Percentiles rank a stretch among this genome's conserved stretches.
These are phyloP conservation scores for Ciconia nigra DNA, from an alignment of 2,797 vertebrate genomes.

Conservation along the genomic window DNA sequence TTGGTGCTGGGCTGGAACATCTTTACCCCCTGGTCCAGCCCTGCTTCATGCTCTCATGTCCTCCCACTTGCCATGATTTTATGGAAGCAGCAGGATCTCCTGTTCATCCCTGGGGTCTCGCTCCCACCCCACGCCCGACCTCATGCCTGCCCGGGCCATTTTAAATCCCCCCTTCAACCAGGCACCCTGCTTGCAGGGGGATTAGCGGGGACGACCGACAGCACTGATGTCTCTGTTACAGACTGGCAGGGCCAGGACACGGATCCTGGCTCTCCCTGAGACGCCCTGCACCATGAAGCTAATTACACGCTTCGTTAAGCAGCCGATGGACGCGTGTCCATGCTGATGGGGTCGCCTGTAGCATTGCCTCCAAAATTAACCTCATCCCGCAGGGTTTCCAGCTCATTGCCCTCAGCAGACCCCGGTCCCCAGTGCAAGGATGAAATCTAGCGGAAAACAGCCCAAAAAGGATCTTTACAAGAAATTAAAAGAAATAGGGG, in stretches of 20 bases:
- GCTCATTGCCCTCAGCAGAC: background rate
- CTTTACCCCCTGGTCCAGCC: background rate
- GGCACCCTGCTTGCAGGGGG: background rate
- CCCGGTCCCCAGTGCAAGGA: fast-evolving
- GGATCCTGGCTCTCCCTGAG: background rate
- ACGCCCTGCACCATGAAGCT: background rate
- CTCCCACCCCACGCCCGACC: fast-evolving
- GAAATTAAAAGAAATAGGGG: background rate
- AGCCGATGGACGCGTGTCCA: background rate
- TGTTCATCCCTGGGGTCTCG: background rate
- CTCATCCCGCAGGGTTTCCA: background rate
- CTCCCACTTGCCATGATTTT: fast-evolving
- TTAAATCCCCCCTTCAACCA: background rate
- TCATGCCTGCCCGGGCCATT: background rate
- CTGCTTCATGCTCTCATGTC: fast-evolving
- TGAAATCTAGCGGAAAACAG: background rate
- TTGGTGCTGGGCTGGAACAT: background rate
- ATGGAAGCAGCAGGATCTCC: fast-evolving
- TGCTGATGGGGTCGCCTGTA: background rate
- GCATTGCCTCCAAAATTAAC: background rate
- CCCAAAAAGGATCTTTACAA: background rate
- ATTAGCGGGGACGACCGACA: background rate
- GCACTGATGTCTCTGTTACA: conserved; percentile 9
- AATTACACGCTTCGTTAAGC: background rate
- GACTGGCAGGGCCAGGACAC: background rate